These are phyloP conservation scores for Pristis pectinata DNA, from an alignment of 2,797 vertebrate species.

Conservation along the genomic window DNA sequence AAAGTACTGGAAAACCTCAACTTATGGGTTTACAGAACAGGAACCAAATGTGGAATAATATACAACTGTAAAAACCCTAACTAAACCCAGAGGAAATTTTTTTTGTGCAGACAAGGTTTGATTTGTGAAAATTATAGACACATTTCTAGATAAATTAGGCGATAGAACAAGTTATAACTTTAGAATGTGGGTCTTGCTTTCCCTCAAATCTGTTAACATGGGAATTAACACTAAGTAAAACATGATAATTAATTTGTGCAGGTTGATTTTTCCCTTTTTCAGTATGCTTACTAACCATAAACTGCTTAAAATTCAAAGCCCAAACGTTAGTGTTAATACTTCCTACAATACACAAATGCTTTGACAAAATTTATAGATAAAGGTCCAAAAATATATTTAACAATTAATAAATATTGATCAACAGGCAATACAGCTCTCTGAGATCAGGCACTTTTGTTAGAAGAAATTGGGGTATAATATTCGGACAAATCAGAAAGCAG, in stretches of 20 bases:
- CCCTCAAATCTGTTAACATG: background rate
- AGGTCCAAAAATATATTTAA: conserved; percentile 37
- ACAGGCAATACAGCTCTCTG: background rate
- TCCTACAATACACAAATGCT: conserved; percentile 27
- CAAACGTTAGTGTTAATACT: conserved; percentile 37
- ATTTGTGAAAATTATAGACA: background rate
- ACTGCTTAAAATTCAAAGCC: conserved; percentile 21
- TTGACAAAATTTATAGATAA: conserved; percentile 30
- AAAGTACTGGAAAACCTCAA: background rate
- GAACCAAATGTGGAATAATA: background rate
- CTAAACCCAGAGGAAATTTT: no score
- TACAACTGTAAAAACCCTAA: background rate
- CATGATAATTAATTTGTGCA: conserved; percentile 20
- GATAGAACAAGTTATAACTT: background rate
- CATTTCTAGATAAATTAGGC: background rate
- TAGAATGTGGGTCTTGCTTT: conserved; percentile 4
- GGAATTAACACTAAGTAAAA: background rate
- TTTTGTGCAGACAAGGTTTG: background rate
- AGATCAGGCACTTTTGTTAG: conserved; percentile 37
- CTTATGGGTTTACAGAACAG: background rate
- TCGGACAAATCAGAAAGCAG: conserved; percentile 5
- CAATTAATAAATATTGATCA: conserved; percentile 38
- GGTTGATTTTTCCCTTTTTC: background rate
- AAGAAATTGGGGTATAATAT: conserved; percentile 3
- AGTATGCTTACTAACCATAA: background rate